Evolutionary conservation across 2,888 invertebrate species (phyloP).

Genomic region (Drosophila paracracens): DNA sequence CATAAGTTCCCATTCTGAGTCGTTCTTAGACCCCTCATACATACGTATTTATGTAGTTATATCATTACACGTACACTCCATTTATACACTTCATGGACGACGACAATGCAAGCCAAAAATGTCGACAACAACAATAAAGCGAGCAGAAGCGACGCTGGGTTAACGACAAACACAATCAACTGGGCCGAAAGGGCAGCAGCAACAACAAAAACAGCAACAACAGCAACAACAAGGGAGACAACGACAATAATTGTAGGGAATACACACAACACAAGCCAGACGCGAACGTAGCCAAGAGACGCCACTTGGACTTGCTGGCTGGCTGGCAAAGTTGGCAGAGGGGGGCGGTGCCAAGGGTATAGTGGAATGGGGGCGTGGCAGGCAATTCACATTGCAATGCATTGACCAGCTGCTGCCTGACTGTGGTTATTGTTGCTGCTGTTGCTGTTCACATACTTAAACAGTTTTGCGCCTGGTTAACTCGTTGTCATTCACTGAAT

Average conservation of each 20-base stretch:
- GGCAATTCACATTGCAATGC: conserved; percentile 54
- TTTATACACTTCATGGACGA: neutral
- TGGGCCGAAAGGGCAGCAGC: conserved; percentile 40
- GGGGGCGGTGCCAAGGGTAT: neutral
- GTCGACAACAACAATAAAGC: neutral
- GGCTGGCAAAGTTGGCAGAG: neutral
- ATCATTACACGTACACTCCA: conserved; percentile 1
- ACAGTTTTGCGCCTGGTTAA: conserved; percentile 75
- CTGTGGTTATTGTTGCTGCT: conserved; percentile 36
- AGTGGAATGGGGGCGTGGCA: conserved; percentile 12
- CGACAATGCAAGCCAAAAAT: neutral
- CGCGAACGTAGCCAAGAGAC: conserved; percentile 15
- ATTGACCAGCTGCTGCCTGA: conserved; percentile 55
- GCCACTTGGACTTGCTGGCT: conserved; percentile 6
- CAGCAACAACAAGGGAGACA: neutral
- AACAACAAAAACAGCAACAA: conserved; percentile 1
- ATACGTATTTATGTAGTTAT: neutral
- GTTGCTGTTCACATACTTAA: conserved; percentile 62
- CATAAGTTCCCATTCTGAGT: neutral
- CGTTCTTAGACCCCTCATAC: neutral
- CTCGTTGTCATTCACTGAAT: conserved; percentile 54
- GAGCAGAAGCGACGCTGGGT: conserved; percentile 9
- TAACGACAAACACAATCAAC: conserved; percentile 66
- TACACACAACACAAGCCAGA: conserved; percentile 15
- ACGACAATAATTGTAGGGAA: conserved; percentile 23